phyloP scores from a whole-genome alignment of 1,140 invertebrate species.

The Heliconius hermathena region DNA sequence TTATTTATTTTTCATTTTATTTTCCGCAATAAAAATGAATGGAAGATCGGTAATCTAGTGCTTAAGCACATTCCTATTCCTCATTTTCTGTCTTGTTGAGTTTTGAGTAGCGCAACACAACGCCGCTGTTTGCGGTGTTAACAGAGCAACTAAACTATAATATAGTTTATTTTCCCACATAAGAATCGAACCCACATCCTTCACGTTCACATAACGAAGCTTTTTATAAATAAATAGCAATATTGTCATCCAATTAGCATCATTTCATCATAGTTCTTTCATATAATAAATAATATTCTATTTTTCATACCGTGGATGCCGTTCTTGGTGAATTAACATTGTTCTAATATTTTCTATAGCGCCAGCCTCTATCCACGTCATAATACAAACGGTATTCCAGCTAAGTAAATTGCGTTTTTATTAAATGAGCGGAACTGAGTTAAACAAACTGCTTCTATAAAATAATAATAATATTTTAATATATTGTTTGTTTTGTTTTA shows the following conservation, averaged over 20 bases:
- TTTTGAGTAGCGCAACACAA: too few relatives aligned
- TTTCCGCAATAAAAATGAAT: too few relatives aligned
- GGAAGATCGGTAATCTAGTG: too few relatives aligned
- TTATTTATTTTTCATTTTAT: too few relatives aligned
- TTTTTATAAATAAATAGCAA: neutral
- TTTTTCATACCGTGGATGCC: neutral
- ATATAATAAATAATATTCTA: neutral
- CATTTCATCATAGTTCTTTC: neutral
- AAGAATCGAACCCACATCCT: neutral
- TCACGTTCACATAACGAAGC: too few relatives aligned
- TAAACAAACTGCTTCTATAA: neutral
- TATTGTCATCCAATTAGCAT: neutral
- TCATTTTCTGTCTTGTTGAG: neutral
- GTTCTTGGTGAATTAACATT: neutral
- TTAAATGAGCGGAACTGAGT: neutral
- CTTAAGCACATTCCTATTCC: neutral
- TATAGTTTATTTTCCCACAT: neutral
- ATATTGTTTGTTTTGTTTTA: too few relatives aligned
- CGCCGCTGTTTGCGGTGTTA: too few relatives aligned
- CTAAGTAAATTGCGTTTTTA: neutral
- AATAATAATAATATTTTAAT: neutral
- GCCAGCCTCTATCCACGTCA: neutral
- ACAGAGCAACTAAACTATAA: too few relatives aligned
- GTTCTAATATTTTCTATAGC: conserved; percentile 8
- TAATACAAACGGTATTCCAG: neutral